A percentile compares a stretch with the other conserved stretches of the same genome.
Evolutionary conservation across 2,113 vertebrate species (phyloP).

Genomic region (Chaetodon trifascialis): DNA sequence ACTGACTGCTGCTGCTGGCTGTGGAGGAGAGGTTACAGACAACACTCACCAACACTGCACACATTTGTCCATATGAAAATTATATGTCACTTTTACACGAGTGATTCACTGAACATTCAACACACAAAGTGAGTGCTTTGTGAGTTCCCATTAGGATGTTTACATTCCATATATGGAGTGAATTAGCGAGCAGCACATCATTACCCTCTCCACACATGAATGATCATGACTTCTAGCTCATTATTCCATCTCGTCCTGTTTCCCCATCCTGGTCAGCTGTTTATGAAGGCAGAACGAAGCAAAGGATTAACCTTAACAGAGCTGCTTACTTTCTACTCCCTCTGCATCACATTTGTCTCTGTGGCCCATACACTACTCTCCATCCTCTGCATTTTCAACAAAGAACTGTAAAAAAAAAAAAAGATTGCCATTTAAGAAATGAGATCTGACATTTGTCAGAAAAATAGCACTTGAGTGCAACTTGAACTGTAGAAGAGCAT

Average conservation of each 20-base stretch:
- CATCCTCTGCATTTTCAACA: constrained; percentile 22
- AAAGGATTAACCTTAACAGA: constrained; percentile 21
- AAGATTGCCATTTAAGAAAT: constrained; percentile 75
- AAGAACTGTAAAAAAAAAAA: constrained; percentile 17
- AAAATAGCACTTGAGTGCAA: constrained; percentile 83
- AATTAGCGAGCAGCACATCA: constrained; percentile 26
- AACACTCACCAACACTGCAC: not conserved
- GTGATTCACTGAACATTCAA: constrained; percentile 13
- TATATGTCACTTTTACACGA: not conserved
- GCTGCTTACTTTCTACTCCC: constrained; percentile 12
- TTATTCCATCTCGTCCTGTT: constrained; percentile 22
- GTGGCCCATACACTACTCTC: not conserved
- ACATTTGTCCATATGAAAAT: constrained; percentile 25
- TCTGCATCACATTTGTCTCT: constrained; percentile 24
- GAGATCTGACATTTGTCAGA: constrained; percentile 82
- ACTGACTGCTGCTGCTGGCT: constrained; percentile 31
- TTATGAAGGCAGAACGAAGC: constrained; percentile 36
- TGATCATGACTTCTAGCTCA: constrained; percentile 33
- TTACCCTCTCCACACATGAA: constrained; percentile 35
- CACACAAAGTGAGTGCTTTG: not conserved
- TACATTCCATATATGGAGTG: not conserved
- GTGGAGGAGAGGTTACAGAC: constrained; percentile 24
- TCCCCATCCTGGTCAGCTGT: constrained; percentile 47
- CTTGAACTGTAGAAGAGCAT: constrained; percentile 81
- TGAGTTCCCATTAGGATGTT: constrained; percentile 16